phyloP scores from a whole-genome alignment of 1,140 invertebrate species.

The Lordiphosa mommai region DNA sequence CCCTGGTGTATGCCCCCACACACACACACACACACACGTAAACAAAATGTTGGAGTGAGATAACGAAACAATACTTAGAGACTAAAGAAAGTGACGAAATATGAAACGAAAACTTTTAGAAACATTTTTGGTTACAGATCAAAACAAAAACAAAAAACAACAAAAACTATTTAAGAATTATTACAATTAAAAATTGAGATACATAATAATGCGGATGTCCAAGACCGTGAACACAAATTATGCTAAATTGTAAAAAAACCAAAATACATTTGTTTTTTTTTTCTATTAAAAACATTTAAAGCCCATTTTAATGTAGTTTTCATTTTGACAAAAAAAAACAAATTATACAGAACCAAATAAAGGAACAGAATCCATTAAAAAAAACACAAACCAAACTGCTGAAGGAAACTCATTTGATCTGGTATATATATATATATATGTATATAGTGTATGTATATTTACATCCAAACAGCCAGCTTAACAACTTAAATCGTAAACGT shows the following conservation, averaged over 20 bases:
- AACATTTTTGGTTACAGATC: conserved; percentile 65
- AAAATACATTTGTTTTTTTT: conserved; percentile 26
- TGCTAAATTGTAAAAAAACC: conserved; percentile 57
- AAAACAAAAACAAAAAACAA: conserved; percentile 9
- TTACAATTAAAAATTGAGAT: conserved; percentile 24
- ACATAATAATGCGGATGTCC: conserved; percentile 23
- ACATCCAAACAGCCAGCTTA: conserved; percentile 13
- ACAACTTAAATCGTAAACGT: conserved; percentile 37
- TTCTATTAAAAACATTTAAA: conserved; percentile 64
- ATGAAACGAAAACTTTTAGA: conserved; percentile 44
- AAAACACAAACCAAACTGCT: not conserved
- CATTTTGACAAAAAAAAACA: conserved; percentile 7
- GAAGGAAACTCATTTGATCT: conserved; percentile 12
- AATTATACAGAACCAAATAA: too few relatives aligned
- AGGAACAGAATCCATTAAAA: not conserved
- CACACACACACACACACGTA: conserved; percentile 7
- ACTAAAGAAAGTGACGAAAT: conserved; percentile 64
- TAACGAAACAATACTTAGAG: conserved; percentile 79
- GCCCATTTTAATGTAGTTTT: conserved; percentile 36
- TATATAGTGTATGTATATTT: conserved; percentile 32
- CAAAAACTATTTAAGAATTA: conserved; percentile 30
- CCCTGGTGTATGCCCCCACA: conserved; percentile 51
- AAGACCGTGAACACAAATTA: not conserved
- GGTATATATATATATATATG: conserved; percentile 22
- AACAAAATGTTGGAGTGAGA: conserved; percentile 76